Conservation (phyloP, 2,888 invertebrate species). For the Cheilosia urbana region DNA sequence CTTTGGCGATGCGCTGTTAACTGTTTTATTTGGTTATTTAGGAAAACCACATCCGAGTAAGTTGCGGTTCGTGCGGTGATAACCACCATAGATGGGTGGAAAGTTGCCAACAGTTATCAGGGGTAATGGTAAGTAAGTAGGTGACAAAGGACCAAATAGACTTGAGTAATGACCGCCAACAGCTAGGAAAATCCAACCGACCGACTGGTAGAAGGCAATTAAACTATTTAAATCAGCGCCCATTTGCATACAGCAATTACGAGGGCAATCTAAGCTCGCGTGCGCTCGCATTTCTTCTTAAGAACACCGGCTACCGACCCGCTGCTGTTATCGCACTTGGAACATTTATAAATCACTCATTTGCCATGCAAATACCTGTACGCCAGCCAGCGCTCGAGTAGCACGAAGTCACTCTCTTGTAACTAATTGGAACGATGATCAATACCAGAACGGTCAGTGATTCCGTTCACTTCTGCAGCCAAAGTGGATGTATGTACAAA, state of each 20-base stretch:
- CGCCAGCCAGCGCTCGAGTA: conserved; percentile 24
- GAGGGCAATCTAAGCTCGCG: conserved; percentile 50
- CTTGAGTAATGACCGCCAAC: background rate
- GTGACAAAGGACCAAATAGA: conserved; percentile 5
- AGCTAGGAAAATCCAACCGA: background rate
- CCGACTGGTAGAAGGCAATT: conserved; percentile 19
- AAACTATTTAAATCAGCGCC: conserved; percentile 16
- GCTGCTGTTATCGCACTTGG: conserved; percentile 53
- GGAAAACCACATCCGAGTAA: conserved; percentile 11
- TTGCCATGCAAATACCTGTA: conserved; percentile 62
- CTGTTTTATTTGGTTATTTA: conserved; percentile 44
- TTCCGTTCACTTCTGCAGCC: conserved; percentile 34
- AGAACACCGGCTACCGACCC: conserved; percentile 16
- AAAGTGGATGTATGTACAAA: background rate
- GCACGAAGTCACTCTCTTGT: conserved; percentile 66
- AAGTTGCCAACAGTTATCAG: background rate
- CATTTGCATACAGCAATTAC: conserved; percentile 59
- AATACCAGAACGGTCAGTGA: conserved; percentile 76
- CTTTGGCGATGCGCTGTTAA: conserved; percentile 48
- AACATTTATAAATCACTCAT: conserved; percentile 72
- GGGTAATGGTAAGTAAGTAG: conserved; percentile 10
- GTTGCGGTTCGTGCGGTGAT: conserved; percentile 31
- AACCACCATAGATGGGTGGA: background rate
- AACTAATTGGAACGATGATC: conserved; percentile 73
- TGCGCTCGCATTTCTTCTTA: conserved; percentile 38